Conservation (phyloP, 2,888 invertebrate species). For the Aleiodes leptofemur region DNA sequence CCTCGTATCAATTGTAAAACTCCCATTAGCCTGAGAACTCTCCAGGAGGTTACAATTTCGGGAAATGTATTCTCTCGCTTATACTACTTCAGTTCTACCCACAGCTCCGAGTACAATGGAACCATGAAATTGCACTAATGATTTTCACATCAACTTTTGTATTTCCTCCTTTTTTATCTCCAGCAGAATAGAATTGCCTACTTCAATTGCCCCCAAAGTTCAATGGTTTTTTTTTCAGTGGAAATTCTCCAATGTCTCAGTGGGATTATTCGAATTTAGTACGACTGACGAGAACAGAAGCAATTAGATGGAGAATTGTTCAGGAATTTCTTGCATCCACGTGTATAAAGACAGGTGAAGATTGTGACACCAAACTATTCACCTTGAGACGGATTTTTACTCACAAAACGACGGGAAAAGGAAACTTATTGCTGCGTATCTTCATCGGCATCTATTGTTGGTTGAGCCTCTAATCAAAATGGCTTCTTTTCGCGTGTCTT, state of each 20-base stretch:
- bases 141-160: conserved; percentile 3
- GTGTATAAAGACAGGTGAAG: not conserved
- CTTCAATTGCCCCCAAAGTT: conserved; percentile 8
- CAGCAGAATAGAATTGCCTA: not conserved
- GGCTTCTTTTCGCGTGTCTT: no score
- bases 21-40: no score
- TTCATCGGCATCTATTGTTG: no score
- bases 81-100: no score
- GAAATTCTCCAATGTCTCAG: not conserved
- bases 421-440: conserved; percentile 6
- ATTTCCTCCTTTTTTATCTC: not conserved
- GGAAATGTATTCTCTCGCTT: no score
- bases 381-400: conserved; percentile 51
- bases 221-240: not conserved
- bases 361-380: conserved; percentile 26
- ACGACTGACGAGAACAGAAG: not conserved
- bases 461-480: no score
- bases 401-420: conserved; percentile 32
- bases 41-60: no score
- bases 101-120: conserved; percentile 9
- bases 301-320: conserved; percentile 29
- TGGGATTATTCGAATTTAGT: conserved; percentile 1
- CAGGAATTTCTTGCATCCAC: conserved; percentile 13
- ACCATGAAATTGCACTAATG: conserved; percentile 35
- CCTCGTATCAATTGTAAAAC: no score